Conservation (phyloP, 35 echinoderm and acorn worm genomes). For the Acanthaster planci region DNA sequence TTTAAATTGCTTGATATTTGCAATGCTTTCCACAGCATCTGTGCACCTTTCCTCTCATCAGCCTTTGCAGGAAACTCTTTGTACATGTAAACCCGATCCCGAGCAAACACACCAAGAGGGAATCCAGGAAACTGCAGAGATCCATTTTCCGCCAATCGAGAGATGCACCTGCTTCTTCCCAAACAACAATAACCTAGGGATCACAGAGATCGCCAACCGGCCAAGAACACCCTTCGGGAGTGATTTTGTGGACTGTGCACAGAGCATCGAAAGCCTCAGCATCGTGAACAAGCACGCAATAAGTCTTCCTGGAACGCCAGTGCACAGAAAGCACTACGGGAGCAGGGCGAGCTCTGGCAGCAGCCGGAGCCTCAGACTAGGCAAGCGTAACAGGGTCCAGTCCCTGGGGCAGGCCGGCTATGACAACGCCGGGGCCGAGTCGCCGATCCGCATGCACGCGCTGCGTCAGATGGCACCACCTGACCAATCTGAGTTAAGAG, state of each 20-base stretch:
- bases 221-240: no score
- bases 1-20: no score
- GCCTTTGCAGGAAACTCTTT: conserved; percentile 13
- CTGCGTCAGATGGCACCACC: background rate
- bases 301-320: conserved; percentile 1
- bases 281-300: conserved; percentile 1
- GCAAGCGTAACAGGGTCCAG: conserved; percentile 5
- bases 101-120: background rate
- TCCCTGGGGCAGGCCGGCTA: background rate
- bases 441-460: background rate
- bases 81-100: background rate
- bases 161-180: conserved; percentile 9
- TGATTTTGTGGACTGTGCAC: background rate
- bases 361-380: background rate
- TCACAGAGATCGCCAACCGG: background rate
- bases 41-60: background rate
- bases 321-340: conserved; percentile 10
- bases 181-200: background rate
- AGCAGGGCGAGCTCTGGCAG: background rate
- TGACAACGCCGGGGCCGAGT: conserved; percentile 1
- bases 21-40: background rate
- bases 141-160: background rate
- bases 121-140: background rate
- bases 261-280: background rate
- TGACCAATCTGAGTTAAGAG: background rate